Conservation (phyloP, 1,140 invertebrate species). For the Drosophila repletoides region DNA sequence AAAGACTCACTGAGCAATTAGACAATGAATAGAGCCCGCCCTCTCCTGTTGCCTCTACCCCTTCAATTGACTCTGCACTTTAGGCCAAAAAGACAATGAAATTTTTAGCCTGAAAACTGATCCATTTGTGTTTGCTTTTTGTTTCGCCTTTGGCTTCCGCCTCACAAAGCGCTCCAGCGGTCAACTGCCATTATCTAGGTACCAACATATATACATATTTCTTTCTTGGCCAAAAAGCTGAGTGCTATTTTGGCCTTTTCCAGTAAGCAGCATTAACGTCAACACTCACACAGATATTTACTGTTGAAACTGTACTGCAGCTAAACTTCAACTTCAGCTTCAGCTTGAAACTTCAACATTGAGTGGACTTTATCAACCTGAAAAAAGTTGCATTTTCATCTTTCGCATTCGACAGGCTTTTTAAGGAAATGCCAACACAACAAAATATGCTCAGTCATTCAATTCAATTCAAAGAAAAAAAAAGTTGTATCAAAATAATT, state of each 20-base stretch:
- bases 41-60: too few species aligned
- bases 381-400: slow-evolving; percentile 10
- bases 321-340: too few species aligned
- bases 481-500: too few species aligned
- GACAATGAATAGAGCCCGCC: slow-evolving; percentile 25
- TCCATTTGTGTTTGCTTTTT: slow-evolving; percentile 24
- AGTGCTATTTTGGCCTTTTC: slow-evolving; percentile 16
- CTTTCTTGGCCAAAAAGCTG: slow-evolving; percentile 11
- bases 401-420: slow-evolving; percentile 2
- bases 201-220: background rate
- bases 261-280: slow-evolving; percentile 19
- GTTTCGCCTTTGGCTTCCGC: slow-evolving; percentile 38
- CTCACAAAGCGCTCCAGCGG: background rate
- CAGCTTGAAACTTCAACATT: too few species aligned
- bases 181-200: background rate
- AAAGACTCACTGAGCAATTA: slow-evolving; percentile 28
- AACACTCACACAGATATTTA: slow-evolving; percentile 7
- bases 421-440: slow-evolving; percentile 10
- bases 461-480: background rate
- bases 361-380: slow-evolving; percentile 3
- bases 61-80: slow-evolving; percentile 14
- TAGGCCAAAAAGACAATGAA: slow-evolving; percentile 9
- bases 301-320: slow-evolving; percentile 12
- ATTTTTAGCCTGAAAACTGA: slow-evolving; percentile 9
- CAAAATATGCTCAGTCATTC: too few species aligned